These are phyloP conservation scores for Schrankia costaestrigalis DNA, from an alignment of 2,888 invertebrate species.

Conservation along the genomic window DNA sequence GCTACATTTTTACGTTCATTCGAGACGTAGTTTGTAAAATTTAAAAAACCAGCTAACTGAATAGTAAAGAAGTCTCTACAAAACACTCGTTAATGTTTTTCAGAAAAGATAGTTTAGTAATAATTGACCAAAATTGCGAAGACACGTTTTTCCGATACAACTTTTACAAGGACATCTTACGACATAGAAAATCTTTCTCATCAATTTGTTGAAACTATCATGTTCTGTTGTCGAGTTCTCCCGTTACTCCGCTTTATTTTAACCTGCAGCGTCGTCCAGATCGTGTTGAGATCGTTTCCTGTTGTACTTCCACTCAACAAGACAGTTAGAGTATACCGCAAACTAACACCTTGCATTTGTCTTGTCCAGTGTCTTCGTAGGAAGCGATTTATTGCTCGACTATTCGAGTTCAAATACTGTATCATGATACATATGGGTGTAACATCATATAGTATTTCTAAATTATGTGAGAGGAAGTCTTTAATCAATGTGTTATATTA, in stretches of 20 bases:
- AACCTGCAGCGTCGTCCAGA: conserved; percentile 27
- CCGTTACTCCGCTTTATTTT: conserved; percentile 42
- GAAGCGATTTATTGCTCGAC: conserved; percentile 55
- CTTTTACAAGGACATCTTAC: no score
- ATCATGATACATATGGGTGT: conserved; percentile 49
- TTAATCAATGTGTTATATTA: conserved; percentile 44
- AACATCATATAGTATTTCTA: conserved; percentile 59
- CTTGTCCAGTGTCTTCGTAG: conserved; percentile 58
- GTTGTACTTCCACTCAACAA: conserved; percentile 45
- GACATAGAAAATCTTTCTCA: no score
- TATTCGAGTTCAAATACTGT: conserved; percentile 46
- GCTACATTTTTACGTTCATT: background rate
- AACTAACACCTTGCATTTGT: conserved; percentile 56
- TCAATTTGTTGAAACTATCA: conserved; percentile 30
- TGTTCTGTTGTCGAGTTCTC: conserved; percentile 26
- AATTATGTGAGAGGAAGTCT: conserved; percentile 48
- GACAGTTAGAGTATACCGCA: conserved; percentile 38
- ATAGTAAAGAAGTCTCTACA: no score
- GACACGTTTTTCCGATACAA: no score
- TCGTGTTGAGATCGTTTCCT: conserved; percentile 40
- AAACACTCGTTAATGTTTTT: no score
- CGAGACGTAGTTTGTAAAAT: background rate
- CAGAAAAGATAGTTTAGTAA: no score
- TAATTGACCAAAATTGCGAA: no score
- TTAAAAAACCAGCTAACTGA: no score